Conservation (phyloP, 2,888 invertebrate genomes). For the Sisyra nigra region DNA sequence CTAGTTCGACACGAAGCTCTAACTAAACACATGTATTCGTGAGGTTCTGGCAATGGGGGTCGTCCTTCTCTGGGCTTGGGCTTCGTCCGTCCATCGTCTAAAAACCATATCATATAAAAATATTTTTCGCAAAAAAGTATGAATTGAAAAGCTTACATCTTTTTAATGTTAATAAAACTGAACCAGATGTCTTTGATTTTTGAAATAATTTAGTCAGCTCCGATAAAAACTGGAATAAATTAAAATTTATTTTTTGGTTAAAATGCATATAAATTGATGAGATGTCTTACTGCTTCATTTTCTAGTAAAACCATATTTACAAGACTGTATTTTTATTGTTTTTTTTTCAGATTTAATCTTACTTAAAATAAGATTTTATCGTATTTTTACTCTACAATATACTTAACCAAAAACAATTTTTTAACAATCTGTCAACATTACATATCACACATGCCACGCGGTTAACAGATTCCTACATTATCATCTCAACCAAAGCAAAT, state of each 20-base stretch:
- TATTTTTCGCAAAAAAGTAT: neutral
- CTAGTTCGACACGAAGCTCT: slow-evolving; percentile 65
- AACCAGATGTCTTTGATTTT: slow-evolving; percentile 61
- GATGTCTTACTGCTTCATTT: slow-evolving; percentile 44
- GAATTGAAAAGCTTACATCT: slow-evolving; percentile 53
- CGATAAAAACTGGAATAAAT: slow-evolving; percentile 54
- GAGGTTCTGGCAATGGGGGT: slow-evolving; percentile 39
- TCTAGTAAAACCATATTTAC: slow-evolving; percentile 43
- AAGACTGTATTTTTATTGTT: too few relatives aligned
- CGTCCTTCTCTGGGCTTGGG: slow-evolving; percentile 56
- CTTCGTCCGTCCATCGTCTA: slow-evolving; percentile 66
- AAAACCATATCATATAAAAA: slow-evolving; percentile 16
- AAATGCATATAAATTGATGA: slow-evolving; percentile 9
- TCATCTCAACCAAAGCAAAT: neutral
- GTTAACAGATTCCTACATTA: too few relatives aligned
- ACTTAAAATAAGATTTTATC: too few relatives aligned
- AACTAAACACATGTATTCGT: slow-evolving; percentile 68
- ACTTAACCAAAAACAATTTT: too few relatives aligned
- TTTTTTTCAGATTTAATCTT: too few relatives aligned
- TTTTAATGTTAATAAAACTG: slow-evolving; percentile 82
- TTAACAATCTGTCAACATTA: too few relatives aligned
- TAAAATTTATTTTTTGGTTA: slow-evolving; percentile 12
- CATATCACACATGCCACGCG: too few relatives aligned
- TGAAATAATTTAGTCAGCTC: slow-evolving; percentile 78
- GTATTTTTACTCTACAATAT: too few relatives aligned